Percentiles rank a stretch among this genome's conserved stretches.
phyloP scores from a whole-genome alignment of 2,797 vertebrate genomes.

The Vespertilio murinus region DNA sequence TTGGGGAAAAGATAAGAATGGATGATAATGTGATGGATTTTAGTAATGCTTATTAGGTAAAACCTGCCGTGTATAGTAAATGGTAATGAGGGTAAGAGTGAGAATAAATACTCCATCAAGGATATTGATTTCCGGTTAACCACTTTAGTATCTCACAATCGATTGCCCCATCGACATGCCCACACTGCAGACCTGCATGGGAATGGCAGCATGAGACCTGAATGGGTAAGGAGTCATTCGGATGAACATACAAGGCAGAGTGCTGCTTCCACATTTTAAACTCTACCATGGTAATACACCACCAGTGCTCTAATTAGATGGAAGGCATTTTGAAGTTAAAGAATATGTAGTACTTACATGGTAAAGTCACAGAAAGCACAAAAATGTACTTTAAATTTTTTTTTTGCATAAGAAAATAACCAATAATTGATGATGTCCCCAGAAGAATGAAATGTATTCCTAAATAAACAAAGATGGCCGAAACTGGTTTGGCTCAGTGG shows the following conservation, averaged over 20 bases:
- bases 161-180: neutral
- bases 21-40: neutral
- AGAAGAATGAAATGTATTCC: neutral
- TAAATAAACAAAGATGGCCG: slow-evolving; percentile 16
- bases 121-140: slow-evolving; percentile 6
- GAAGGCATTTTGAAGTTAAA: neutral
- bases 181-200: neutral
- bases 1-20: neutral
- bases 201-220: neutral
- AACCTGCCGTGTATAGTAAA: neutral
- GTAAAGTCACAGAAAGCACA: neutral
- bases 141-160: neutral
- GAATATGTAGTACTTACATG: neutral
- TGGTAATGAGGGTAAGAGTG: neutral
- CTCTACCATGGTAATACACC: neutral
- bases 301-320: neutral
- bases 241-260: neutral
- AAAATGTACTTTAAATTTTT: neutral
- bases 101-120: neutral
- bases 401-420: neutral
- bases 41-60: neutral
- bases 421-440: neutral
- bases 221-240: neutral
- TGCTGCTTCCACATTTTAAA: neutral
- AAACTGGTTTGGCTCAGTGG: too few relatives aligned